These are phyloP conservation scores for Melipona bicolor DNA, from an alignment of 2,888 invertebrate genomes.

Conservation along the genomic window DNA sequence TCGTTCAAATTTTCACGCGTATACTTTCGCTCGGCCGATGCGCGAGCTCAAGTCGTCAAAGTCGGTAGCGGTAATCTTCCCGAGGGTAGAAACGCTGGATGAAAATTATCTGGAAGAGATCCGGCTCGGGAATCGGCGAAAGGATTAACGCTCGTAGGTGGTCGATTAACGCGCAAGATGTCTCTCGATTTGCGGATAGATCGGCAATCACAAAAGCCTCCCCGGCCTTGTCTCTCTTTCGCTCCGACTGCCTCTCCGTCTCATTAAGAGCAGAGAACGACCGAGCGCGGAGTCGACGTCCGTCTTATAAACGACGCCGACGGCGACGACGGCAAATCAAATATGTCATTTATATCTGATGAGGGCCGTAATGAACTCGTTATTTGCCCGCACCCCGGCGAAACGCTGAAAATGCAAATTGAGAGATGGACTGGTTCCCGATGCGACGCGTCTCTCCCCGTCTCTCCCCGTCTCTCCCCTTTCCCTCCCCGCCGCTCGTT, in stretches of 20 bases:
- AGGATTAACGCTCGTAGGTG: constrained; percentile 60
- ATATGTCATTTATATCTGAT: constrained; percentile 81
- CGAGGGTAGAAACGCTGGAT: background rate
- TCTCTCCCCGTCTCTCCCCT: constrained; percentile 35
- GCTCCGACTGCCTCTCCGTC: constrained; percentile 14
- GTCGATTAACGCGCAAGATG: constrained; percentile 55
- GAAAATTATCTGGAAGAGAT: constrained; percentile 38
- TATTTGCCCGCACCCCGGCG: constrained; percentile 72
- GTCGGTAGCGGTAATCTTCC: background rate
- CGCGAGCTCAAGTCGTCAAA: constrained; percentile 22
- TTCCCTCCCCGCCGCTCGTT: constrained; percentile 49
- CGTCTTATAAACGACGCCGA: constrained; percentile 53
- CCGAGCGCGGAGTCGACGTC: constrained; percentile 19
- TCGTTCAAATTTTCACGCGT: too few relatives aligned
- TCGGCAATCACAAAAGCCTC: constrained; percentile 64
- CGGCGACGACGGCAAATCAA: constrained; percentile 72
- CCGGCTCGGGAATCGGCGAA: background rate
- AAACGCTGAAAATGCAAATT: constrained; percentile 79
- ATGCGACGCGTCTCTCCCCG: constrained; percentile 30
- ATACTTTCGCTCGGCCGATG: background rate
- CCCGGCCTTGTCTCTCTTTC: background rate
- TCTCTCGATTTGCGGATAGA: constrained; percentile 58
- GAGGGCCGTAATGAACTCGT: constrained; percentile 79
- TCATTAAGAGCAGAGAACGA: constrained; percentile 63
- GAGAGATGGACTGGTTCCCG: constrained; percentile 67